Percentiles rank a stretch among this genome's conserved stretches.
phyloP scores from a whole-genome alignment of 2,888 invertebrate species.

The Drosophila nigricruria region DNA sequence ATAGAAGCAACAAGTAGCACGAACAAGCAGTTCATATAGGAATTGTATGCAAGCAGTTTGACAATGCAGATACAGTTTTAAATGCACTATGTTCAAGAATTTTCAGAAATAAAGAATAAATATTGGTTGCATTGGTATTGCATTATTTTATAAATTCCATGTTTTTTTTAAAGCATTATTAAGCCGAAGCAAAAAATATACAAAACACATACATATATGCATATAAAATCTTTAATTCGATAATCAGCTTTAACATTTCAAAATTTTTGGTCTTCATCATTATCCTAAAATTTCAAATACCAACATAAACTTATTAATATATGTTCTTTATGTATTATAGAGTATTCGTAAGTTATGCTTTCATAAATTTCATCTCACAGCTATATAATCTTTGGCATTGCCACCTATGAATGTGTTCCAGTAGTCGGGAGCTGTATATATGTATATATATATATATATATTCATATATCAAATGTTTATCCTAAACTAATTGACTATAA shows the following conservation, averaged over 20 bases:
- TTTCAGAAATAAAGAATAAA: too few relatives aligned
- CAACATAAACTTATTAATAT: slow-evolving; percentile 26
- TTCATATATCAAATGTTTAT: slow-evolving; percentile 3
- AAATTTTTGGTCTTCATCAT: slow-evolving; percentile 30
- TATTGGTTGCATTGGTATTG: too few relatives aligned
- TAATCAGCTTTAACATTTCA: slow-evolving; percentile 35
- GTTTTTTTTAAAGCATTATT: too few relatives aligned
- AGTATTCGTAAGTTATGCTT: slow-evolving; percentile 48
- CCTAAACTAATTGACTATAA: slow-evolving; percentile 56
- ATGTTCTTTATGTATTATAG: slow-evolving; percentile 28
- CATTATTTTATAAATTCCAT: too few relatives aligned
- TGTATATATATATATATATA: slow-evolving; percentile 1
- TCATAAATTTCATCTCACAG: background rate
- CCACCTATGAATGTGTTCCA: slow-evolving; percentile 39
- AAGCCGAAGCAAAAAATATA: too few relatives aligned
- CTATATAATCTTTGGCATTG: slow-evolving; percentile 69
- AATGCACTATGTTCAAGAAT: background rate
- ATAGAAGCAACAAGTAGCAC: background rate
- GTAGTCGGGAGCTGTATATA: slow-evolving; percentile 20
- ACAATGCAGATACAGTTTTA: background rate
- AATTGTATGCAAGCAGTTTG: background rate
- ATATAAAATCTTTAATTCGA: slow-evolving; percentile 55
- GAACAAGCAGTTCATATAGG: background rate
- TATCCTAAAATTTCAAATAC: slow-evolving; percentile 38
- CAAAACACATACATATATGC: background rate